Conservation (phyloP, 2,113 vertebrate genomes). For the Oxyura jamaicensis region DNA sequence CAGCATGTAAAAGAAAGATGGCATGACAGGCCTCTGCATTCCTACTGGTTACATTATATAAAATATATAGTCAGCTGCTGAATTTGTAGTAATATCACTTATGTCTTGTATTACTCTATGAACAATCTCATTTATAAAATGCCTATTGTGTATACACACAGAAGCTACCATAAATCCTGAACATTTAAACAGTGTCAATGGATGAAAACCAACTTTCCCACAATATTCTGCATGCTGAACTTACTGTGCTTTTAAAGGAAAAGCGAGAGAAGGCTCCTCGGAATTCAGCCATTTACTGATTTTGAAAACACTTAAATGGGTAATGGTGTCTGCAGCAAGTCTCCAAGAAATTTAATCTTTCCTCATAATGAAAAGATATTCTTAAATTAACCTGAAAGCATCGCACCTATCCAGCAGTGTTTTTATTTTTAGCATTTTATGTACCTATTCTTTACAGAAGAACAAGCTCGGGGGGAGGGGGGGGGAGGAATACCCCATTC, state of each 20-base stretch:
- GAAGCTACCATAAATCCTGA: slow-evolving; percentile 66
- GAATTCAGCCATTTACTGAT: background rate
- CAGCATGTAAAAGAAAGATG: background rate
- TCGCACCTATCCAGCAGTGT: background rate
- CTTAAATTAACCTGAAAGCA: background rate
- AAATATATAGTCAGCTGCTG: slow-evolving; percentile 48
- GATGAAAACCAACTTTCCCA: slow-evolving; percentile 57
- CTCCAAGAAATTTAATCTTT: slow-evolving; percentile 26
- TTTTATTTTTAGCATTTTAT: background rate
- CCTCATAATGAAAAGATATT: background rate
- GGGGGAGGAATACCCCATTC: background rate
- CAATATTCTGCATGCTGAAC: slow-evolving; percentile 15
- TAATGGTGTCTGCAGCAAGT: slow-evolving; percentile 26
- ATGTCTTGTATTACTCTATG: slow-evolving; percentile 51
- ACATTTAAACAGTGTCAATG: slow-evolving; percentile 65
- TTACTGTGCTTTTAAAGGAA: slow-evolving; percentile 23
- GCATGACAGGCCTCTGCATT: background rate
- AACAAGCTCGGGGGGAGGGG: background rate
- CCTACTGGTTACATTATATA: slow-evolving; percentile 19
- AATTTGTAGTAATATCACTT: slow-evolving; percentile 73
- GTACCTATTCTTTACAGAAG: background rate
- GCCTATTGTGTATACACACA: slow-evolving; percentile 65
- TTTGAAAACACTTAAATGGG: slow-evolving; percentile 33
- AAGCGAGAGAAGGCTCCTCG: background rate
- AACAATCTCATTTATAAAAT: slow-evolving; percentile 74